Evolutionary conservation across 1,140 invertebrate species (phyloP).

Genomic region (Belonocnema kinseyi): DNA sequence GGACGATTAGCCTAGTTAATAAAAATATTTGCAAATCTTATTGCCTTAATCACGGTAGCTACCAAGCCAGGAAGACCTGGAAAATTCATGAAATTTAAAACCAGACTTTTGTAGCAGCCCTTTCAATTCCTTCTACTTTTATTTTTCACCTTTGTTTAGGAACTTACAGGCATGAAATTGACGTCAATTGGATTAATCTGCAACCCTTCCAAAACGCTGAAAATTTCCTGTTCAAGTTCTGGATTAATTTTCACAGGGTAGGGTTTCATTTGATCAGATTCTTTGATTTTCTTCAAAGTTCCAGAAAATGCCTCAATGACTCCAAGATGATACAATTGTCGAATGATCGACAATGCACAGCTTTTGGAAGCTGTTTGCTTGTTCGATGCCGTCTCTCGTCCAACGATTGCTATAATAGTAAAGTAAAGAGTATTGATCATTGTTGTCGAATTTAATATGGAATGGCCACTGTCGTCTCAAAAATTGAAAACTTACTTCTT

Average conservation of each 20-base stretch:
- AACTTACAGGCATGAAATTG: constrained; percentile 20
- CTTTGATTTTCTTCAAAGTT: constrained; percentile 89
- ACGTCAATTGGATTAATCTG: constrained; percentile 77
- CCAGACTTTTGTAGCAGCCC: too few relatives aligned
- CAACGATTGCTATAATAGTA: constrained; percentile 79
- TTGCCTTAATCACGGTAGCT: too few relatives aligned
- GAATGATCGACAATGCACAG: constrained; percentile 94
- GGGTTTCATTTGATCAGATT: constrained; percentile 83
- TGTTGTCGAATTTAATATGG: background rate
- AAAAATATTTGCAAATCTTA: too few relatives aligned
- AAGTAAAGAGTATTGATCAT: constrained; percentile 15
- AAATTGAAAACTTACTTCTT: constrained; percentile 79
- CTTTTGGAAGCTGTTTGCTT: constrained; percentile 98
- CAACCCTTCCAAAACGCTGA: constrained; percentile 80
- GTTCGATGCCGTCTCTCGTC: constrained; percentile 94
- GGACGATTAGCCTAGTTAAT: too few relatives aligned
- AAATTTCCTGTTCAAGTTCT: constrained; percentile 80
- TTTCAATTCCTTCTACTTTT: background rate
- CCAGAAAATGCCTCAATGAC: constrained; percentile 93
- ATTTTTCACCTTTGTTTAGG: constrained; percentile 38
- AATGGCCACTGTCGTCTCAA: background rate
- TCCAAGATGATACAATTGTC: constrained; percentile 95
- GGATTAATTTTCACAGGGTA: constrained; percentile 87
- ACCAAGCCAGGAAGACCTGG: too few relatives aligned
- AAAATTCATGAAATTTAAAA: too few relatives aligned